Evolutionary conservation across 1,140 invertebrate species (phyloP).

Genomic region (Eriocheir sinensis): DNA sequence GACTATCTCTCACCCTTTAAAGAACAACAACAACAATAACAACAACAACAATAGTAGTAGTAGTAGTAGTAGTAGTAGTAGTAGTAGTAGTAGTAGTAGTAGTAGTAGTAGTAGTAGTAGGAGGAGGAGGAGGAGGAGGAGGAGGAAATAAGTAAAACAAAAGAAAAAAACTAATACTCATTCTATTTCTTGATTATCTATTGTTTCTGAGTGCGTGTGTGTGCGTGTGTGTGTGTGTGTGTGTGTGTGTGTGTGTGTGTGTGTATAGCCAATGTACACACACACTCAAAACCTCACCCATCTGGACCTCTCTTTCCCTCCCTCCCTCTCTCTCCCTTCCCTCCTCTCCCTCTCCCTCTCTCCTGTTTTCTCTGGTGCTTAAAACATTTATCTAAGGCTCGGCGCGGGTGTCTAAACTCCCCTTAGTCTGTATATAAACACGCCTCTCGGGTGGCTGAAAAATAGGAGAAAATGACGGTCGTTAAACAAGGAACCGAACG

Average conservation of each 20-base stretch:
- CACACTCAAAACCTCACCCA: neutral
- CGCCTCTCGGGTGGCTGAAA: neutral
- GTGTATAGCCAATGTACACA: neutral
- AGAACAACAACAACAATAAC: neutral
- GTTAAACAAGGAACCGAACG: no score
- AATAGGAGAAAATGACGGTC: no score
- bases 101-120: no score
- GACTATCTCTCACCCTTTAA: neutral
- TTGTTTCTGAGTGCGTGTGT: no score
- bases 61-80: no score
- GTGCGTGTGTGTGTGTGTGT: neutral
- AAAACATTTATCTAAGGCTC: neutral
- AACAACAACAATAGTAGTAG: neutral
- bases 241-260: constrained; percentile 20
- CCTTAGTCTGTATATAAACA: neutral
- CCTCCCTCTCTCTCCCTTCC: neutral
- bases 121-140: no score
- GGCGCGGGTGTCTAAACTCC: neutral
- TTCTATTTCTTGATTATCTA: no score
- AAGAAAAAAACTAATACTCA: no score
- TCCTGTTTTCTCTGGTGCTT: no score
- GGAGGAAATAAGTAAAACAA: no score
- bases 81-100: no score
- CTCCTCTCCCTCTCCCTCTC: neutral
- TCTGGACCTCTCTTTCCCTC: neutral